Evolutionary conservation across 2,113 vertebrate genomes (phyloP).

Genomic region (Chionomys nivalis): DNA sequence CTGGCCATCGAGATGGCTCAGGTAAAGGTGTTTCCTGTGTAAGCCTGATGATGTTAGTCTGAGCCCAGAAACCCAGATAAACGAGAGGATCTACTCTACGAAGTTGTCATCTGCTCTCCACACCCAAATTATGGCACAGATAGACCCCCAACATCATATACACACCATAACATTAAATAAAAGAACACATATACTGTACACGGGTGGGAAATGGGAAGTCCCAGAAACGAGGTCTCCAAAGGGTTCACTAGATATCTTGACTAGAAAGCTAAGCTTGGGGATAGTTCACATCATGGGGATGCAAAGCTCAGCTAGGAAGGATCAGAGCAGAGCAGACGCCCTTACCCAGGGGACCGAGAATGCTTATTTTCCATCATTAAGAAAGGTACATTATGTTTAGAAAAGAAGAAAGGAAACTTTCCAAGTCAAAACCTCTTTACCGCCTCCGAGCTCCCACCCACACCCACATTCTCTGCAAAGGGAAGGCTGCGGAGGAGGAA

Average conservation of each 20-base stretch:
- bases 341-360: slow-evolving; percentile 3
- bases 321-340: neutral
- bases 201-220: neutral
- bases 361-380: neutral
- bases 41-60: neutral
- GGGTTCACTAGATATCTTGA: neutral
- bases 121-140: neutral
- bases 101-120: neutral
- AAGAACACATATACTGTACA: too few species aligned
- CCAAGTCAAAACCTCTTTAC: slow-evolving; percentile 55
- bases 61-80: neutral
- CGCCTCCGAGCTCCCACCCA: slow-evolving; percentile 26
- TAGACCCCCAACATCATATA: neutral
- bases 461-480: slow-evolving; percentile 39
- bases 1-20: neutral
- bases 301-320: neutral
- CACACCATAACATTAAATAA: too few species aligned
- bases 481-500: slow-evolving; percentile 43
- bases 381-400: neutral
- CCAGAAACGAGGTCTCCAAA: fast-evolving
- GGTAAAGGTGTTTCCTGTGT: neutral
- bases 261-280: neutral
- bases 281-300: neutral
- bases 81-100: too few species aligned
- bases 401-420: neutral